Conservation (phyloP, 2,113 vertebrate genomes). For the Tringa solitaria region DNA sequence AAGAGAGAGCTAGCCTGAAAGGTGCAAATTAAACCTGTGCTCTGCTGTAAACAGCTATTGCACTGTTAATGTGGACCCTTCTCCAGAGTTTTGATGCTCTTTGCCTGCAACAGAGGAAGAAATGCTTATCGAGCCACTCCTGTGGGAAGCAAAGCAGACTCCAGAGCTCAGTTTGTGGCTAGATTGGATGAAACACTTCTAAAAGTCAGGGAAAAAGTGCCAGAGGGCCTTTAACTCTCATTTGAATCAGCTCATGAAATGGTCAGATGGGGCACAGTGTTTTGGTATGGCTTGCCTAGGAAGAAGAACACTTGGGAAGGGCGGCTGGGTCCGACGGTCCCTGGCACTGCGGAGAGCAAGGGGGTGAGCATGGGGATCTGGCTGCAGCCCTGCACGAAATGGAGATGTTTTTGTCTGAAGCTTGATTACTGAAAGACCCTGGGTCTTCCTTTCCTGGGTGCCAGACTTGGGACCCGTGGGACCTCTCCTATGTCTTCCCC, state of each 20-base stretch:
- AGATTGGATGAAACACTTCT: not conserved
- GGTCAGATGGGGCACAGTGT: not conserved
- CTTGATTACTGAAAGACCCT: not conserved
- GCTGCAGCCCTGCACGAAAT: not conserved
- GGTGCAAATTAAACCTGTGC: not conserved
- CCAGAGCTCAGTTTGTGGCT: not conserved
- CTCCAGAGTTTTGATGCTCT: not conserved
- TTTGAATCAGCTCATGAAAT: not conserved
- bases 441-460: not conserved
- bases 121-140: not conserved
- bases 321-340: accelerated
- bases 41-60: not conserved
- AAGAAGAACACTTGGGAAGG: not conserved
- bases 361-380: accelerated
- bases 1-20: not conserved
- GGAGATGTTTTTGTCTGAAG: not conserved
- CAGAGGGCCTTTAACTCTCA: not conserved
- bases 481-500: not conserved
- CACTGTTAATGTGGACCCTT: not conserved
- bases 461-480: not conserved
- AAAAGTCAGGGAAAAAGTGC: not conserved
- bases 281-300: not conserved
- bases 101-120: not conserved
- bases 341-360: not conserved
- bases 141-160: not conserved